Base-by-base conservation (phyloP, 2,888 invertebrate species). In the Philaethria dido region DNA sequence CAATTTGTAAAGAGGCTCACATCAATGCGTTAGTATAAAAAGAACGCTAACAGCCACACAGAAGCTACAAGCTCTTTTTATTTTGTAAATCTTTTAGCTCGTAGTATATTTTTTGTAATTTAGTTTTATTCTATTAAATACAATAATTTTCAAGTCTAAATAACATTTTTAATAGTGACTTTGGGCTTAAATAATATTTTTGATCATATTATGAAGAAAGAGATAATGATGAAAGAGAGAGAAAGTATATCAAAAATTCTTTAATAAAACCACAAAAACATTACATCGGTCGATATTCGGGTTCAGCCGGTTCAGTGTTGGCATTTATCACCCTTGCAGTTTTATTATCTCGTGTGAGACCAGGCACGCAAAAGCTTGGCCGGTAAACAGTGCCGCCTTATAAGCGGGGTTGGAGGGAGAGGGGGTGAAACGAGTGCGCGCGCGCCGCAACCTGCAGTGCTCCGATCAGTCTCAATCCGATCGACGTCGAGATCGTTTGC, bases 401-500 rank as follows among this genome's bases (percentile, higher is more conserved):
- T 70, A 75, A 69, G 73, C 73, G 72, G 73, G 75, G 63, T 78
- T 72, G 72, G 70, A 69, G 68, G 70, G 55, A 69, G 70, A 73
- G 72, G 70, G 70, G 74, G 71, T 72, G 70, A 74, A 63, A 75
- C 70, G 75, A 77, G 69, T 75, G 80, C 78, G 87, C 87, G 87
- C 83, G 82, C 81, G 77, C 77, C 70, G 72, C 70, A 69, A 72
- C 76, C 73, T 72, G 63, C 69, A 65, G 72, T 72, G 55, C 71
- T 77, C 79, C 83, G 83, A 78, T 87, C 89, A 92, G 92, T 92
- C 89, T 88, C 88, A 87, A 88, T 89, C 84, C 90, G 91, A 84
- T 88, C 90, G 86, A 83, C 83, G 84, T 80, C 80, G 79, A 83
- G 92, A 88, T 88, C 88, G 89, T 79, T 83, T 89, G 84, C 80